Evolutionary conservation across 2,797 vertebrate species (phyloP), one percentile per base, ranked within the genome.

Genomic region (Coregonus ussuriensis): DNA sequence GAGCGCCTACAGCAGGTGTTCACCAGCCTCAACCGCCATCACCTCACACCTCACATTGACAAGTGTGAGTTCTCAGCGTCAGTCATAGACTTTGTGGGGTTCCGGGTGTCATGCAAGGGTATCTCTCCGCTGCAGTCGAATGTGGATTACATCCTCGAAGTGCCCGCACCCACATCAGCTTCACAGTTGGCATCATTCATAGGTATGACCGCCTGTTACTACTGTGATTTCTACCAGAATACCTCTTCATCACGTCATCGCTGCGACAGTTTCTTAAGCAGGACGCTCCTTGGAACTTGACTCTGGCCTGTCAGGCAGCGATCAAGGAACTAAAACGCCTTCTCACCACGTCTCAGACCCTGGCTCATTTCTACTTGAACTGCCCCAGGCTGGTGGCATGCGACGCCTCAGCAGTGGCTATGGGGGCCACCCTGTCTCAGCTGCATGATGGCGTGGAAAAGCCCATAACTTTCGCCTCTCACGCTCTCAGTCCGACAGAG

Each of bases 161-260:
- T 78, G n/a, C 52, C 65, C 3, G 31, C 54, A 33, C 77, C 35
- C 16, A 52, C 29, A 31, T 53, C 18, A 15, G 16, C 77, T 14
- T 11, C 65, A 13, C 25, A 67, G 15, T 14, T 54, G 3, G 3
- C 15, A 4, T 54, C 15, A 14, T 54, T 54, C 53, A 13, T 18
- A 18, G 65, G 31, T 21, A 78, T 78, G 63, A 74, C 6, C 13
- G 33, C 11, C 3, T 69, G 74, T 33, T 59, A 74, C 29, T n/a
- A 41, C 7, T 74, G 16, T 6, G 15, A 11, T 59, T 69, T 13
- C 25, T 74, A 6, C 31, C 63, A 3, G n/a, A 78, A 11, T 69
- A 68, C 7, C 73, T 51, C 3, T 25, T 16, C 29, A 35, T 15
- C 35, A 65, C 56, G 16, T 14, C 70, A 4, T 59, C 31, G 0